Base-by-base conservation (phyloP, 2,797 vertebrate genomes). In the Tarsius wallacei region DNA sequence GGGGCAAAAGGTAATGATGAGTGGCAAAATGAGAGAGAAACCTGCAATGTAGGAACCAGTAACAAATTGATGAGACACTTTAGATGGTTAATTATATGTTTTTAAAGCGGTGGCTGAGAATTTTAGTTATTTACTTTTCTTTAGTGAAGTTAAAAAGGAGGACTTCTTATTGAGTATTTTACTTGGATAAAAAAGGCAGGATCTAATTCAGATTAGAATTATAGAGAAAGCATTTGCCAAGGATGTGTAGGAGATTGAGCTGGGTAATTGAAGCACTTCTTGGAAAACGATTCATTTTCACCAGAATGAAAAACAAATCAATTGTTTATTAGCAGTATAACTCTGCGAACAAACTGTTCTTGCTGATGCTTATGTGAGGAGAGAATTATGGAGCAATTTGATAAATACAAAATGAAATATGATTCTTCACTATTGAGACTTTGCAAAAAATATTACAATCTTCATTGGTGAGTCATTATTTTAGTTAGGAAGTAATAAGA, bases 1-100 rank as follows among this genome's bases (percentile, higher is more conserved):
- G 98, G 97, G 97, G 98, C 91, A 98, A 97, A 98, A 96, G 96
- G 93, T 98, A 98, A 99, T 95, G 96, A 97, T 95, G 96, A 99
- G 49, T 97, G 97, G 53, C 98, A 98, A 97, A 90, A 98, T 97
- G 91, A 98, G 92, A 36, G 93, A 36, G 93, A 98, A 98, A 95
- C 16, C 53, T 91, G 55, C 77, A 90, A 2, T 97, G 97, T 98
- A 98, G 91, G 78, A 90, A 96, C 73, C 93, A 85, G 91, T 61
- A 74, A 94, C 17, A 64, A 81, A 51, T 64, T 64, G 76, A 70
- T 95, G 86, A 97, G 85, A 66, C 89, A 95, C 87, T 97, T 95
- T 84, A 95, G 96, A 61, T 70, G 47, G 57, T 63, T 96, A 96
- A 97, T 96, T 92, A 66, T 7, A 28, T 84, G 47, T 97, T 96